A percentile compares a stretch with the other conserved stretches of the same genome.
Evolutionary conservation across 2,113 vertebrate species (phyloP).

Genomic region (Vidua macroura): DNA sequence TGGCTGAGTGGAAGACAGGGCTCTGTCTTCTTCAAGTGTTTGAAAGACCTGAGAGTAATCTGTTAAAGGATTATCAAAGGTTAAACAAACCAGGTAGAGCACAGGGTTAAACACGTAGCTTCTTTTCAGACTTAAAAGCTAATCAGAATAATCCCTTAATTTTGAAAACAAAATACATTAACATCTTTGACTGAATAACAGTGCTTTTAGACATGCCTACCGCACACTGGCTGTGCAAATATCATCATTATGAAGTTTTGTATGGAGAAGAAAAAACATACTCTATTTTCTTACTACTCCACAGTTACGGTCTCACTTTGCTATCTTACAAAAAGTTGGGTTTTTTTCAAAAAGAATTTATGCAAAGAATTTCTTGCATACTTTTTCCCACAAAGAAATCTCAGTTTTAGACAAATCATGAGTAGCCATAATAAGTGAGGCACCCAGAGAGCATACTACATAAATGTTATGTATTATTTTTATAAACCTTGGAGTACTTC

Average conservation of each 20-base stretch:
- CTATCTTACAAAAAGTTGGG: neutral
- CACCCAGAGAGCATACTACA: neutral
- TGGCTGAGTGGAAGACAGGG: neutral
- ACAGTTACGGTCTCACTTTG: neutral
- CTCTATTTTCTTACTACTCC: neutral
- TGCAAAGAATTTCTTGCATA: neutral
- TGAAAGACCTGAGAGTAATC: neutral
- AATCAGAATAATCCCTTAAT: neutral
- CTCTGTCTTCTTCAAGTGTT: neutral
- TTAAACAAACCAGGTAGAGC: neutral
- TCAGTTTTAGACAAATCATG: neutral
- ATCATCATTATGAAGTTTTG: neutral
- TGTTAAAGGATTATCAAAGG: neutral
- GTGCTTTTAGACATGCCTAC: neutral
- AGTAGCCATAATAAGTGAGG: neutral
- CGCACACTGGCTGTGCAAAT: fast-evolving
- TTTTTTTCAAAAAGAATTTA: neutral
- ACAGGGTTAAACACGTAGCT: neutral
- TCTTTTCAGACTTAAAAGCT: neutral
- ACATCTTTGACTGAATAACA: neutral
- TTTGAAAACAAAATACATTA: neutral
- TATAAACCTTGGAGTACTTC: neutral
- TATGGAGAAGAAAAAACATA: neutral
- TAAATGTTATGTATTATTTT: neutral
- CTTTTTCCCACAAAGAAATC: neutral